Base-by-base conservation (phyloP, 2,888 invertebrate species). In the Lucinisca nassula region DNA sequence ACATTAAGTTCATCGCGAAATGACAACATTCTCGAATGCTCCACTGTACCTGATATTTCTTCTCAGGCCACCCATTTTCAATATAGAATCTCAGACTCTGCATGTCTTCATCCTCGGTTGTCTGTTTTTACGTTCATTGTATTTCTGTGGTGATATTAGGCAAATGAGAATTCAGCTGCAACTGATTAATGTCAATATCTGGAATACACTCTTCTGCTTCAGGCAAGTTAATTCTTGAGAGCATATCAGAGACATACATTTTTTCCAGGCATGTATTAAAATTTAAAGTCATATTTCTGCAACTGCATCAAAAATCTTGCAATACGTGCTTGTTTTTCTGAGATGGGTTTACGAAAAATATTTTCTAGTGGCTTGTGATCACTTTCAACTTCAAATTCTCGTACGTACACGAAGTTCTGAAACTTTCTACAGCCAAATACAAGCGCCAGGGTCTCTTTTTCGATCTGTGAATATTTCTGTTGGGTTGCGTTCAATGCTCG, bases 381-480 rank as follows among this genome's bases (percentile, higher is more conserved):
- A 0, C 79, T 75, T 77, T 86, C 82, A 0, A 83, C 83, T n/a
- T 55, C 0, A 6, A 86, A 58, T 45, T 70, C 27, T 12, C 38
- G 76, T 8, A 55, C 80, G 55, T 49, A 87, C 0, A 87, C 24
- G 49, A 80, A 87, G 40, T 84, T 77, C 24, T 83, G 83, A 24
- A 87, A 87, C 27, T 72, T 45, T 21, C 40, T 79, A 37, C 84
- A 87, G 0, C 76, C 84, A 51, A 55, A 81, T 0, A 70, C 70
- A n/a, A 84, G 81, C 0, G 73, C 82, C 12, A 58, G 27, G 2
- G 76, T 51, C 24, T 92, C 94, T 51, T 92, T 91, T 76, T 94
- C 92, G 10, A 92, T 92, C 51, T 92, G 89, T 8, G 91, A 91
- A 58, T 91, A 92, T 2, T 76, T 45, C 78, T 79, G 78, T 49